These are phyloP conservation scores for Dolichopus griseipennis DNA, from an alignment of 2,888 invertebrate species.

Conservation along the genomic window DNA sequence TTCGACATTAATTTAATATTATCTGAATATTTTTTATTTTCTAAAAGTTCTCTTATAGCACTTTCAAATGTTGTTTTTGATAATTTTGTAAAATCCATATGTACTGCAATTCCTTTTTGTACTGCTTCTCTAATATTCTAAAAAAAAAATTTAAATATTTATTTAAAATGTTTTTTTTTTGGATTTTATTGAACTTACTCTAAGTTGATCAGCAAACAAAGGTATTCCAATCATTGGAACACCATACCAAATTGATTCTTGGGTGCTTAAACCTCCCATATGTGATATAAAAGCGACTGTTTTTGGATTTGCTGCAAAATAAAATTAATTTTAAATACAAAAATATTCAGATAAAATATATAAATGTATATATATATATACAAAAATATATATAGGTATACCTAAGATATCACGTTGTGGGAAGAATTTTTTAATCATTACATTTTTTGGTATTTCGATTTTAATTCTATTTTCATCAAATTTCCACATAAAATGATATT, in stretches of 20 bases:
- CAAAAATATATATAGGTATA: conserved; percentile 22
- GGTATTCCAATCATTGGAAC: conserved; percentile 35
- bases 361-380: no score
- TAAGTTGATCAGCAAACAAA: conserved; percentile 31
- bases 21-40: neutral
- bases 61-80: conserved; percentile 16
- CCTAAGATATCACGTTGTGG: conserved; percentile 48
- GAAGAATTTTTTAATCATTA: conserved; percentile 44
- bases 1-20: conserved; percentile 38
- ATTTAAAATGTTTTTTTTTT: neutral
- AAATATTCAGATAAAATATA: no score
- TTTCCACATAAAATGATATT: conserved; percentile 41
- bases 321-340: no score
- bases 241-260: conserved; percentile 33
- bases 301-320: conserved; percentile 26
- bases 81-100: neutral
- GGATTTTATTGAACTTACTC: conserved; percentile 17
- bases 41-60: conserved; percentile 16
- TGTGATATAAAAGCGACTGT: conserved; percentile 33
- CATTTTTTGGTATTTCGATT: conserved; percentile 38
- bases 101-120: neutral
- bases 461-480: conserved; percentile 24
- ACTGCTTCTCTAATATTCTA: neutral
- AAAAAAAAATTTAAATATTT: neutral
- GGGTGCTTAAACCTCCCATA: conserved; percentile 32